Percentiles rank a stretch among this genome's conserved stretches.
These are phyloP conservation scores for Heliothis subflexa DNA, from an alignment of 1,140 invertebrate species.

Conservation along the genomic window DNA sequence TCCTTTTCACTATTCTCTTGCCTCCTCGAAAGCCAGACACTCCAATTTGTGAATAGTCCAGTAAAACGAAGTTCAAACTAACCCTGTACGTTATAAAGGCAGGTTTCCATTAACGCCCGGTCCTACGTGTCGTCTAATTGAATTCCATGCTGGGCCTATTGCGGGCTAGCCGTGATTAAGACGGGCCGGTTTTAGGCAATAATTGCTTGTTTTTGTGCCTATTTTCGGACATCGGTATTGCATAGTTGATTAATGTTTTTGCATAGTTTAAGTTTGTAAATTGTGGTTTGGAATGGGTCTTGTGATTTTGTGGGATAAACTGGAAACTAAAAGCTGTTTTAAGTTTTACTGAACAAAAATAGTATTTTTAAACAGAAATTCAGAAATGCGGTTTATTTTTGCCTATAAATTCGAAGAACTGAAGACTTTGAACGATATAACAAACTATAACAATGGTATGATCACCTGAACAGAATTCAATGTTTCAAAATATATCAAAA, in stretches of 20 bases:
- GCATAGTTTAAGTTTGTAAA: neutral
- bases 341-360: no score
- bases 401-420: neutral
- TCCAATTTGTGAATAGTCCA: no score
- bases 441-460: neutral
- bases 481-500: neutral
- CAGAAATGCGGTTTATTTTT: neutral
- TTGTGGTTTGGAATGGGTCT: neutral
- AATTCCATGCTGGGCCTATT: conserved; percentile 27
- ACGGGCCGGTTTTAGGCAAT: conserved; percentile 10
- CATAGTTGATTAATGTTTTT: conserved; percentile 9
- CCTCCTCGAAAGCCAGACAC: no score
- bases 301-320: neutral
- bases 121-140: conserved; percentile 33
- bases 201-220: conserved; percentile 30
- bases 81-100: conserved; percentile 1
- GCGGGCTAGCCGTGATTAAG: conserved; percentile 29
- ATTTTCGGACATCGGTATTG: neutral
- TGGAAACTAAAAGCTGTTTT: no score
- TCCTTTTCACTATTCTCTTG: no score
- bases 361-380: neutral
- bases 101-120: conserved; percentile 28
- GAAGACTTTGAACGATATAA: neutral
- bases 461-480: neutral
- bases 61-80: neutral